Percentiles rank a stretch among this genome's conserved stretches.
Evolutionary conservation across 2,113 vertebrate species (phyloP).

Genomic region (Ciconia boyciana): DNA sequence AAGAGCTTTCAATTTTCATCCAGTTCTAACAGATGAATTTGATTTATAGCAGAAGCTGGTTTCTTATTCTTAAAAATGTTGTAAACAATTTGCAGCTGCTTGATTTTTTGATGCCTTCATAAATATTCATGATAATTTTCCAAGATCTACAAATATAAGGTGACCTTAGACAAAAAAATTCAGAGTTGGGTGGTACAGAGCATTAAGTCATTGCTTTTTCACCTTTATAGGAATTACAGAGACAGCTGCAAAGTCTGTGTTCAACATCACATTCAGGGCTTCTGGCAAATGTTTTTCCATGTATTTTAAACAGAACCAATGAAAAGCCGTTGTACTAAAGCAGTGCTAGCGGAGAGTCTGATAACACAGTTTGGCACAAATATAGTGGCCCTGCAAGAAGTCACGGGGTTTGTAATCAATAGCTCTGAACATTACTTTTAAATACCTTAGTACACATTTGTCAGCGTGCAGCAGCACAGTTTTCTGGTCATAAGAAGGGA

Average conservation of each 20-base stretch:
- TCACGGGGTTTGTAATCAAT: background rate
- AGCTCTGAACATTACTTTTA: background rate
- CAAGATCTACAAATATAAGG: conserved; percentile 55
- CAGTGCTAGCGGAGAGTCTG: background rate
- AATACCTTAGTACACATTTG: background rate
- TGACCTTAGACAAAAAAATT: conserved; percentile 52
- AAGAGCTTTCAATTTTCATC: conserved; percentile 20
- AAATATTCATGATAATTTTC: conserved; percentile 60
- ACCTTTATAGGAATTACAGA: conserved; percentile 15
- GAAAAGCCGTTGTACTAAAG: background rate
- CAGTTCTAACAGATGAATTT: conserved; percentile 35
- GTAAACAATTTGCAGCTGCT: conserved; percentile 55
- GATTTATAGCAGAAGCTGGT: conserved; percentile 34
- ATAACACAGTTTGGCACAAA: background rate
- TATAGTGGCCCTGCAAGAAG: background rate
- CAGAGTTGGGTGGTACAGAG: background rate
- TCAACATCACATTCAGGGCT: background rate
- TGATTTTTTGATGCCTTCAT: conserved; percentile 60
- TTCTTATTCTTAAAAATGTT: conserved; percentile 59
- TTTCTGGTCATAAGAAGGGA: background rate
- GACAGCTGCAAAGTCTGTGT: conserved; percentile 8
- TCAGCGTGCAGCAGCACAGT: background rate
- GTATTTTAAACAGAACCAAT: conserved; percentile 10
- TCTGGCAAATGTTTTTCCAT: background rate
- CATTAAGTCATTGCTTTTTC: conserved; percentile 3